A percentile compares a stretch with the other conserved stretches of the same genome.
Evolutionary conservation across 2,888 invertebrate genomes (phyloP).

Genomic region (Nycteola revayana): DNA sequence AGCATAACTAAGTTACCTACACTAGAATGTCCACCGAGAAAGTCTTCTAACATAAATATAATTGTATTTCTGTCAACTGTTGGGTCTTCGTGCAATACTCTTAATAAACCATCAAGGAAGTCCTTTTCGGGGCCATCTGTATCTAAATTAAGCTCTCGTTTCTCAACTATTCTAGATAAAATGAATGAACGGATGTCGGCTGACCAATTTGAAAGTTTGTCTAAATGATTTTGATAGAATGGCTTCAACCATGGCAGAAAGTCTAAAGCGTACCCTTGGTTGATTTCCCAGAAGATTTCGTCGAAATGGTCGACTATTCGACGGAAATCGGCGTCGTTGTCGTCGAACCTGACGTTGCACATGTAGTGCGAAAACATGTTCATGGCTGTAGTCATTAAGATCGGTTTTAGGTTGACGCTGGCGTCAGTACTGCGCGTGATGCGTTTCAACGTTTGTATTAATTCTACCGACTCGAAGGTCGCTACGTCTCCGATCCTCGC

Average conservation of each 20-base stretch:
- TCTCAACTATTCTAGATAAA: constrained; percentile 85
- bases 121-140: constrained; percentile 85
- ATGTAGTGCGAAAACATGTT: constrained; percentile 94
- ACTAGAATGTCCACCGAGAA: constrained; percentile 93
- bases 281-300: constrained; percentile 95
- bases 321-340: constrained; percentile 84
- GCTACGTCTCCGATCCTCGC: constrained; percentile 88
- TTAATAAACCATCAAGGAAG: constrained; percentile 90
- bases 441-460: constrained; percentile 80
- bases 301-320: constrained; percentile 88
- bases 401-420: constrained; percentile 84
- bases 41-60: constrained; percentile 92
- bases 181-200: constrained; percentile 88
- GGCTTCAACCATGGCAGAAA: constrained; percentile 92
- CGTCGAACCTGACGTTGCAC: constrained; percentile 89
- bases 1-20: constrained; percentile 92
- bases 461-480: constrained; percentile 83
- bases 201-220: constrained; percentile 86
- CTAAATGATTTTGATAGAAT: constrained; percentile 86
- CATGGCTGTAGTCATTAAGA: constrained; percentile 87
- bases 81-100: constrained; percentile 84
- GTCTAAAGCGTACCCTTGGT: constrained; percentile 93
- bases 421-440: constrained; percentile 59
- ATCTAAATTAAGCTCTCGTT: constrained; percentile 80
- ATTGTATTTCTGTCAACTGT: constrained; percentile 89